phyloP scores from a whole-genome alignment of 2,797 vertebrate genomes.

The Microctenopoma steveboyesi region DNA sequence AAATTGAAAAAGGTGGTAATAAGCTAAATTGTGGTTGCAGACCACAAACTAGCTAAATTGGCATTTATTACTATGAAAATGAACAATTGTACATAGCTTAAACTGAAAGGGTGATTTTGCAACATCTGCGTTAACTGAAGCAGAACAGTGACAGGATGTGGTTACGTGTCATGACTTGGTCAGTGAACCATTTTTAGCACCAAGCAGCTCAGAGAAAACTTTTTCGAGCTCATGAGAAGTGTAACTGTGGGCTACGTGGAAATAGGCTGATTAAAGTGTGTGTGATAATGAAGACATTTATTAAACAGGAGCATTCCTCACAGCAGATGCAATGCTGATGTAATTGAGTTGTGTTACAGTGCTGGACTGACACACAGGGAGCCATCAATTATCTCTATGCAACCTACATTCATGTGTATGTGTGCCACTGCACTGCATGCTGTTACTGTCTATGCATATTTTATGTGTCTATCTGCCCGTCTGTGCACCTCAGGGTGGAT shows the following conservation, averaged over 20 bases:
- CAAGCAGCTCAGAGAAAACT: neutral
- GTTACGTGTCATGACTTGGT: conserved; percentile 34
- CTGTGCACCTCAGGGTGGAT: conserved; percentile 18
- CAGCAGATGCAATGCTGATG: conserved; percentile 26
- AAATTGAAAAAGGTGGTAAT: neutral
- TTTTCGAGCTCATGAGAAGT: neutral
- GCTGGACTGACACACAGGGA: conserved; percentile 23
- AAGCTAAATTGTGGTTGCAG: neutral
- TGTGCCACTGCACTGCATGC: conserved; percentile 40
- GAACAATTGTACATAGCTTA: neutral
- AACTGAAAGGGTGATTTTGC: neutral
- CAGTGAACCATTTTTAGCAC: neutral
- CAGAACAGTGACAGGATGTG: conserved; percentile 43
- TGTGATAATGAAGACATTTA: neutral
- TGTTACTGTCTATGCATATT: conserved; percentile 66
- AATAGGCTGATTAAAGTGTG: neutral
- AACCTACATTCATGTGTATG: conserved; percentile 21
- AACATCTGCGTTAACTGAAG: neutral
- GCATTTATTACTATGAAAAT: neutral
- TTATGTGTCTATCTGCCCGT: conserved; percentile 44
- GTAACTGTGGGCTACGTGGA: neutral
- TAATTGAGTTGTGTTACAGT: conserved; percentile 32
- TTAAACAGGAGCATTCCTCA: conserved; percentile 4
- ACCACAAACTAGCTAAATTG: neutral
- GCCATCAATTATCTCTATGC: conserved; percentile 28